Evolutionary conservation across 2,113 vertebrate species (phyloP).

Genomic region (Rhinolophus sinicus): DNA sequence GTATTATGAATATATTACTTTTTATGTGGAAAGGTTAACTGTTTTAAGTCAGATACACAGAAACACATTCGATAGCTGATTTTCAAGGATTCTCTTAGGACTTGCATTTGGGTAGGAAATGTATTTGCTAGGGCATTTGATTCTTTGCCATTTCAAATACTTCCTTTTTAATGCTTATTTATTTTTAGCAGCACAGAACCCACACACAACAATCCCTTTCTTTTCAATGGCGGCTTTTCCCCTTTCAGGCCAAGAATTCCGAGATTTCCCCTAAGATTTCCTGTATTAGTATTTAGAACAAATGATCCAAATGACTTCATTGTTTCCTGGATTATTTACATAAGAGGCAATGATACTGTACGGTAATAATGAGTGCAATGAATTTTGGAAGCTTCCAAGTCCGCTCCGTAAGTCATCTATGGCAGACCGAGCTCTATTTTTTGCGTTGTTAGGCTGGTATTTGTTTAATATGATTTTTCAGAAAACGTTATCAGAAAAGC

Average conservation of each 20-base stretch:
- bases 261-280: neutral
- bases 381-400: constrained; percentile 47
- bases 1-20: constrained; percentile 15
- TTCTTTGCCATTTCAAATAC: constrained; percentile 66
- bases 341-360: neutral
- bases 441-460: constrained; percentile 61
- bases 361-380: constrained; percentile 21
- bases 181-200: constrained; percentile 51
- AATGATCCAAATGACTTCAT: constrained; percentile 26
- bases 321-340: constrained; percentile 52
- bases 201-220: neutral
- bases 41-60: constrained; percentile 72
- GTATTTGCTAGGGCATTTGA: constrained; percentile 27
- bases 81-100: constrained; percentile 60
- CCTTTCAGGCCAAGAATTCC: neutral
- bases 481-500: constrained; percentile 40
- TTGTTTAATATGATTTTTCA: constrained; percentile 68
- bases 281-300: constrained; percentile 65
- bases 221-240: neutral
- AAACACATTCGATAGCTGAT: constrained; percentile 66
- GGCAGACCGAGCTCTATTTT: neutral
- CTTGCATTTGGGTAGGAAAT: constrained; percentile 40
- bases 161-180: constrained; percentile 68
- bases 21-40: constrained; percentile 16
- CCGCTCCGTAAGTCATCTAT: neutral